Conservation (phyloP, 2,888 invertebrate genomes). For the Allacma fusca region DNA sequence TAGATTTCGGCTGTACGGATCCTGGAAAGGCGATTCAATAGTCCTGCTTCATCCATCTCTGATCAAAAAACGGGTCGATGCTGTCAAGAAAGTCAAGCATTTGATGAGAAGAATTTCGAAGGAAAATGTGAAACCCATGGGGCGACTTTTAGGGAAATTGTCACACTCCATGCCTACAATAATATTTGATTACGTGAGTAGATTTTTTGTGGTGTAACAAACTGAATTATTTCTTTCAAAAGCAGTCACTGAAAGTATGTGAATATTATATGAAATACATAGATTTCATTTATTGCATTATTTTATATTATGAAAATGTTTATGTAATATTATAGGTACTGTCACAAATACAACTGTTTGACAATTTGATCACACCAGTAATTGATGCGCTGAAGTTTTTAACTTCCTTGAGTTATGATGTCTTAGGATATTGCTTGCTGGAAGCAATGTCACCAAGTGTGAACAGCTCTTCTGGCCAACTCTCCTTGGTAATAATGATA, state of each 20-base stretch:
- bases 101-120: constrained; percentile 98
- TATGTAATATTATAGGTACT: constrained; percentile 68
- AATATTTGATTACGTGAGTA: constrained; percentile 92
- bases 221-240: no score
- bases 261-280: no score
- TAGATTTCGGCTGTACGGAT: constrained; percentile 87
- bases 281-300: not conserved
- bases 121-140: constrained; percentile 97
- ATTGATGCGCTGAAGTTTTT: constrained; percentile 97
- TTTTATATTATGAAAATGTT: not conserved
- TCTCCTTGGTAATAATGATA: constrained; percentile 49
- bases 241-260: no score
- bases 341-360: constrained; percentile 88
- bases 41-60: constrained; percentile 80
- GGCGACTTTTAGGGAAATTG: constrained; percentile 93
- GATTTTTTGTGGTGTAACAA: no score
- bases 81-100: constrained; percentile 90
- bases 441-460: constrained; percentile 78
- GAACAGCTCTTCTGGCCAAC: constrained; percentile 45
- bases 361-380: constrained; percentile 93
- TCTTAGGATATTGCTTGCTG: constrained; percentile 92
- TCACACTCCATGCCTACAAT: constrained; percentile 95
- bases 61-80: constrained; percentile 83
- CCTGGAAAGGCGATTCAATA: constrained; percentile 94
- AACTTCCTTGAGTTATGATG: constrained; percentile 93